A percentile compares a stretch with the other conserved stretches of the same genome.
These are phyloP conservation scores for Myotis planiceps DNA, from an alignment of 2,797 vertebrate species.

Conservation along the genomic window DNA sequence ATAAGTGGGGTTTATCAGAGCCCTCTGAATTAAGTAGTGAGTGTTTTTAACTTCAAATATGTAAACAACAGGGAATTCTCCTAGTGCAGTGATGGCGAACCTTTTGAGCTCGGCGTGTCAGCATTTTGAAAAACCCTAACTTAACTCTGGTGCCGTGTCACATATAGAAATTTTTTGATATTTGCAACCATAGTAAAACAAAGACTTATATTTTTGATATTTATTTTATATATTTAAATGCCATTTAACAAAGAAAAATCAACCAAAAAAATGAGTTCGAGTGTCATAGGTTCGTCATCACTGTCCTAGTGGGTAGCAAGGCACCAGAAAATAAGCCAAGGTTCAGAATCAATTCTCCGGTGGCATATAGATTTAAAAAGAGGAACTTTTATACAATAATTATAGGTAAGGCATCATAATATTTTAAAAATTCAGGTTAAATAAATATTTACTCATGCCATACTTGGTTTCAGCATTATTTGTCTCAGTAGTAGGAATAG, in stretches of 20 bases:
- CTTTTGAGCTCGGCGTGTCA: no score
- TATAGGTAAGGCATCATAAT: background rate
- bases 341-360: background rate
- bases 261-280: no score
- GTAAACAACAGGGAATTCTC: background rate
- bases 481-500: background rate
- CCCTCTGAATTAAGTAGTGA: background rate
- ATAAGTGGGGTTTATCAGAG: background rate
- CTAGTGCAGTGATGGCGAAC: background rate
- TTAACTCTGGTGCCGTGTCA: no score
- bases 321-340: background rate
- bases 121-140: no score
- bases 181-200: no score
- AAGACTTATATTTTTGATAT: no score
- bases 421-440: background rate
- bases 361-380: background rate
- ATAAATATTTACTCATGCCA: background rate
- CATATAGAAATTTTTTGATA: no score
- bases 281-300: no score
- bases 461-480: background rate
- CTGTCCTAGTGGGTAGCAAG: background rate
- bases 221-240: no score
- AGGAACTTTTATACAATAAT: background rate
- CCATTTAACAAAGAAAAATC: no score
- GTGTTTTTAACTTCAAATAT: background rate